Base-by-base conservation (phyloP, 2,113 vertebrate species). In the Tetraodon nigroviridis region DNA sequence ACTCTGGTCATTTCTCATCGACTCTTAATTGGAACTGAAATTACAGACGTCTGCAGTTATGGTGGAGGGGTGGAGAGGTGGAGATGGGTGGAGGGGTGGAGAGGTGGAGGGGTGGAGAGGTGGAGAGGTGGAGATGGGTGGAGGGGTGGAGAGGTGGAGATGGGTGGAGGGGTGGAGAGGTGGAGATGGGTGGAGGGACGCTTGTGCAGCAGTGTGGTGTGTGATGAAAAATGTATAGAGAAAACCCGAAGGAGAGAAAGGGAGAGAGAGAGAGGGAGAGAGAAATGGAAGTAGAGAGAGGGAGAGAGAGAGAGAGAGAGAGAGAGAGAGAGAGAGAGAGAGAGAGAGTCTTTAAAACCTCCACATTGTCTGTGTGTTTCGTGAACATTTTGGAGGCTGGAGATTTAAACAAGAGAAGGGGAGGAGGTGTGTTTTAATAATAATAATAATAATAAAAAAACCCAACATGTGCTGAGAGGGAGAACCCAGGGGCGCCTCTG, bases 181-280 rank as follows among this genome's bases (percentile, higher is more conserved):
- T 53, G 40, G 53, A 55, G 55, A 11, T 58, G 59, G 69, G 67
- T 61, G 65, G 61, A 58, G 57, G 76, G 66, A 80, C 76, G 64
- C 69, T 56, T 74, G 71, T 55, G 45, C 61, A 67, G 41, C 20
- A 15, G 59, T 74, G 74, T 75, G 70, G 77, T 75, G 73, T 74
- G 74, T 75, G 70, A 79, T 75, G 73, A 82, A 76, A 80, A 77
- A 77, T 81, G 67, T 69, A 77, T 65, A 57, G 82, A 69, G 74
- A 57, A 73, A 70, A 76, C 59, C 60, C 55, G 64, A 60, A 61
- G 61, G 69, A 63, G 74, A 22, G 70, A 45, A 75, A 61, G 67
- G 52, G 48, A 50, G 55, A 60, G 72, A 61, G 63, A 55, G 69
- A 65, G 55, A 24, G 69, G 42, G 65, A 60, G 62, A 54, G 56